Percentiles rank a stretch among this genome's conserved stretches.
Evolutionary conservation across 2,888 invertebrate species (phyloP).

Genomic region (Limnephilus rhombicus): DNA sequence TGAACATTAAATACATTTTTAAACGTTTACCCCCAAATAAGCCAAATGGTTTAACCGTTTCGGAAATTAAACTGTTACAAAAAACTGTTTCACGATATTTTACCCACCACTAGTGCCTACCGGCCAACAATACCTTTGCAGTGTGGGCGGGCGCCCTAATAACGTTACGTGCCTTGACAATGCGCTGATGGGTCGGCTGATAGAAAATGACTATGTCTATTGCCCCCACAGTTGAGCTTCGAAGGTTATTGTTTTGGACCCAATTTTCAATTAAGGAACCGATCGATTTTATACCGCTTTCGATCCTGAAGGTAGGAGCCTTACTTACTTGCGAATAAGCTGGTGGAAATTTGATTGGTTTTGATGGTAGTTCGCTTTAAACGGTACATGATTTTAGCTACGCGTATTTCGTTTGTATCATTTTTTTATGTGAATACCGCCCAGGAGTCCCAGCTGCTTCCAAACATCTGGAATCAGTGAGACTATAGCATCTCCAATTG

Average conservation of each 20-base stretch:
- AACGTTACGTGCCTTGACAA: conserved; percentile 61
- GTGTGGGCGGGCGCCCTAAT: conserved; percentile 31
- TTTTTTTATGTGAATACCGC: too few relatives aligned
- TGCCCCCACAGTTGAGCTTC: neutral
- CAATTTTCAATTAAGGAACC: conserved; percentile 14
- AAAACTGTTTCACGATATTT: too few relatives aligned
- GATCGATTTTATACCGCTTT: neutral
- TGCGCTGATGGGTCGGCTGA: conserved; percentile 51
- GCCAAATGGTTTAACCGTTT: too few relatives aligned
- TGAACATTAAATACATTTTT: too few relatives aligned
- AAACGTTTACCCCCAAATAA: too few relatives aligned
- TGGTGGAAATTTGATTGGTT: neutral
- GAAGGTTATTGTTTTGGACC: conserved; percentile 1
- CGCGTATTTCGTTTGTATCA: neutral
- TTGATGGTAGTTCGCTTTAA: neutral
- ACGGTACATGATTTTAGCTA: neutral
- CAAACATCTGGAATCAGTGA: too few relatives aligned
- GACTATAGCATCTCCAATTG: too few relatives aligned
- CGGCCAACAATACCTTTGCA: neutral
- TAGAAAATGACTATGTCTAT: conserved; percentile 25
- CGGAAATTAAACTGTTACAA: too few relatives aligned
- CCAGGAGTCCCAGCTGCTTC: too few relatives aligned
- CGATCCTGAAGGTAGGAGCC: neutral
- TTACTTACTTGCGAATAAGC: neutral
- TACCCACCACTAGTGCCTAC: neutral